A percentile compares a stretch with the other conserved stretches of the same genome.
These are phyloP conservation scores for Pelmatolapia mariae DNA, from an alignment of 2,113 vertebrate species.

Conservation along the genomic window DNA sequence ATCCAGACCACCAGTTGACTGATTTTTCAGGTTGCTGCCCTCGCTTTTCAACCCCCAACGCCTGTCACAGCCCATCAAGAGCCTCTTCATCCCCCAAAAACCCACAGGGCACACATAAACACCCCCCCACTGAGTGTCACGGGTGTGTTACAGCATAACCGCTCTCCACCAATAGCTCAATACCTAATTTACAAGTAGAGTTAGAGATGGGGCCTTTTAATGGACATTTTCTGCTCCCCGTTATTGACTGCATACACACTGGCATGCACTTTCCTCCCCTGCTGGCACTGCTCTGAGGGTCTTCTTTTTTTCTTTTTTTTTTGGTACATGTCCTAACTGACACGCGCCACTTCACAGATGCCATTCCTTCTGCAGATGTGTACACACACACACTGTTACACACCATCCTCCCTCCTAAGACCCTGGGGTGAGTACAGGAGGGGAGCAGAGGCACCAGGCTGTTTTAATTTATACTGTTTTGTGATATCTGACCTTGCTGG, in stretches of 20 bases:
- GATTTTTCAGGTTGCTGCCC: slow-evolving; percentile 28
- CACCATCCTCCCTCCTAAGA: neutral
- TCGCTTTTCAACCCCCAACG: slow-evolving; percentile 14
- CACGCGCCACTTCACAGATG: slow-evolving; percentile 39
- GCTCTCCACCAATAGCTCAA: slow-evolving; percentile 48
- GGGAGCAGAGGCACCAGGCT: neutral
- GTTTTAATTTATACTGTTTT: neutral
- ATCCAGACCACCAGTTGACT: slow-evolving; percentile 21
- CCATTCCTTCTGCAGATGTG: slow-evolving; percentile 10
- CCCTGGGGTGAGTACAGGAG: neutral
- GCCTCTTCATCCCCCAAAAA: neutral
- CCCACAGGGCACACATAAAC: neutral
- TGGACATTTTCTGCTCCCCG: slow-evolving; percentile 44
- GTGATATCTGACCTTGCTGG: neutral
- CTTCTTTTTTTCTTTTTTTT: neutral
- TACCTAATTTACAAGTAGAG: slow-evolving; percentile 65
- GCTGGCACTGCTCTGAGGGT: slow-evolving; percentile 1
- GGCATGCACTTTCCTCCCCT: neutral
- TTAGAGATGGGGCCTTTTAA: slow-evolving; percentile 46
- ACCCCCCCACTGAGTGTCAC: neutral
- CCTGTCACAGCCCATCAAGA: slow-evolving; percentile 46
- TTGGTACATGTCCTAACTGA: slow-evolving; percentile 37
- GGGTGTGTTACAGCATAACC: slow-evolving; percentile 37
- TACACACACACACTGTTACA: neutral
- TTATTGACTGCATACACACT: slow-evolving; percentile 36